A percentile compares a stretch with the other conserved stretches of the same genome.
Conservation (phyloP, 2,888 invertebrate genomes). For the Orthosia gracilis region DNA sequence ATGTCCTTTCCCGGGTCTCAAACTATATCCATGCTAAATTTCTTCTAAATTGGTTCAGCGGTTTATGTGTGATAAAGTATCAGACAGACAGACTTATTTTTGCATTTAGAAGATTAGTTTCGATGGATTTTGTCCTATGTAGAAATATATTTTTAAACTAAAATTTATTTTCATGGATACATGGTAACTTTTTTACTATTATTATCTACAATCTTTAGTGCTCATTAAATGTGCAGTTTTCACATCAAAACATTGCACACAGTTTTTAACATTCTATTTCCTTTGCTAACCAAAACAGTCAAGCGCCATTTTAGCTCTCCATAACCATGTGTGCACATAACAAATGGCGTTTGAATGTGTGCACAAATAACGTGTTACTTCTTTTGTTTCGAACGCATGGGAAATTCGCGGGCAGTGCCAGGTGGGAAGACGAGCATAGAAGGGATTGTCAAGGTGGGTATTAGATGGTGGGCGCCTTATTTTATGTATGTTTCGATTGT, state of each 20-base stretch:
- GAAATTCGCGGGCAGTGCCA: slow-evolving; percentile 56
- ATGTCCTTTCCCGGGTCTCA: too few species aligned
- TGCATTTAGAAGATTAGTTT: too few species aligned
- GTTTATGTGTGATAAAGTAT: too few species aligned
- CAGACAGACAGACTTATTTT: too few species aligned
- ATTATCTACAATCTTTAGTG: not conserved
- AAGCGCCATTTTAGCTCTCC: slow-evolving; percentile 60
- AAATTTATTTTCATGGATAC: too few species aligned
- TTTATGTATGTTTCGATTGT: not conserved
- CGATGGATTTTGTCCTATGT: too few species aligned
- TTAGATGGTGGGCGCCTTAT: slow-evolving; percentile 5
- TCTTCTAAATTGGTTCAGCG: too few species aligned
- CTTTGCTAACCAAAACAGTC: not conserved
- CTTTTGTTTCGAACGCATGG: slow-evolving; percentile 66
- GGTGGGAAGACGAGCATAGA: slow-evolving; percentile 43
- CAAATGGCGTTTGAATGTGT: slow-evolving; percentile 47
- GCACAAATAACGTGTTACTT: slow-evolving; percentile 53
- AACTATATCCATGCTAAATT: too few species aligned
- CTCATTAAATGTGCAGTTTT: not conserved
- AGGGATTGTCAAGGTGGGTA: slow-evolving; percentile 29
- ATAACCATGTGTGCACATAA: slow-evolving; percentile 35
- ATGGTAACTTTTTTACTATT: too few species aligned
- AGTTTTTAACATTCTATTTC: not conserved
- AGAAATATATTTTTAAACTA: too few species aligned
- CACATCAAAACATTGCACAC: not conserved